Evolutionary conservation across 2,797 vertebrate species (phyloP).

Genomic region (Poecilia velifera): DNA sequence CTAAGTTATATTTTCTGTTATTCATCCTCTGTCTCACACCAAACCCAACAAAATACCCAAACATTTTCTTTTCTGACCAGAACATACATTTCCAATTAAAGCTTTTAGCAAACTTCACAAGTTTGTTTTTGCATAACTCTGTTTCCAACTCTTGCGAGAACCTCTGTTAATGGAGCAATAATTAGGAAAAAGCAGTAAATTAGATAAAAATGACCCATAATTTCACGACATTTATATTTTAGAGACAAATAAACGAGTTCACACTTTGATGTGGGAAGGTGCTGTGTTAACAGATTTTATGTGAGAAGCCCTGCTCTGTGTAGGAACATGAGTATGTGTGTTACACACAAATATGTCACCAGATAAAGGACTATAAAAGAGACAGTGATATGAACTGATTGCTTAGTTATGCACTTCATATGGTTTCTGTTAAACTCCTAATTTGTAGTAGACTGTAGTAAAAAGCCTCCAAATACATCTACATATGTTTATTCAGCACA

Average conservation of each 20-base stretch:
- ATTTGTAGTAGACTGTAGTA: neutral
- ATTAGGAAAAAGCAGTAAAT: neutral
- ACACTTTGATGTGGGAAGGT: slow-evolving; percentile 10
- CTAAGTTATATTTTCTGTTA: neutral
- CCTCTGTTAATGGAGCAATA: neutral
- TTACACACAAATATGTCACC: neutral
- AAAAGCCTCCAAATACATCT: neutral
- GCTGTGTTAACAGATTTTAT: neutral
- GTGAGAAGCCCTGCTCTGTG: neutral
- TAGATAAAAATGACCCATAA: neutral
- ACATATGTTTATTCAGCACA: neutral
- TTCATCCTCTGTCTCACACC: neutral
- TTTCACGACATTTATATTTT: neutral
- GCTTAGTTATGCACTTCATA: neutral
- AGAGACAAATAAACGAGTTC: slow-evolving; percentile 1
- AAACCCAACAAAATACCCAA: neutral
- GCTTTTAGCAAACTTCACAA: neutral
- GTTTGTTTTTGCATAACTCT: neutral
- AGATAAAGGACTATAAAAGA: neutral
- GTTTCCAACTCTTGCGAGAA: neutral
- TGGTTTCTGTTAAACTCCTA: neutral
- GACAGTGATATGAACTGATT: neutral
- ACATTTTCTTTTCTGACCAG: neutral
- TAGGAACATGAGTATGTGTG: neutral
- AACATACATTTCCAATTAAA: neutral